Conservation (phyloP, 2,888 invertebrate genomes). For the Horisme vitalbata region DNA sequence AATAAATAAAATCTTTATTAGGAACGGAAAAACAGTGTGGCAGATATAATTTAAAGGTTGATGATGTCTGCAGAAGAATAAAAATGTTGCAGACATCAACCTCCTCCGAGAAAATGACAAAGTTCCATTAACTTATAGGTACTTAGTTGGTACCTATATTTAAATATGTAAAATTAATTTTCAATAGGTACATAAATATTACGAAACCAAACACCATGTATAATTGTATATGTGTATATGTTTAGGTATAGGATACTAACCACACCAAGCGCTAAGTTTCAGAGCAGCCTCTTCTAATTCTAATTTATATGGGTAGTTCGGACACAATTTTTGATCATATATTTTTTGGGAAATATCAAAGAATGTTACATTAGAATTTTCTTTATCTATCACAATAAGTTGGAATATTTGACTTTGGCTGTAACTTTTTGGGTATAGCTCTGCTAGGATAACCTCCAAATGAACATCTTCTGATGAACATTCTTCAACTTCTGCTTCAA, state of each 20-base stretch:
- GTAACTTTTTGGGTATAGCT: slow-evolving; percentile 67
- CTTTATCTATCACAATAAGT: slow-evolving; percentile 65
- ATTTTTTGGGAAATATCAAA: slow-evolving; percentile 66
- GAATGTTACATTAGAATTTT: slow-evolving; percentile 62
- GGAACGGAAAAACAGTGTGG: too few species aligned
- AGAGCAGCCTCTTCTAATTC: slow-evolving; percentile 58
- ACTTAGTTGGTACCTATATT: too few species aligned
- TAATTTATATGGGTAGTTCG: slow-evolving; percentile 76
- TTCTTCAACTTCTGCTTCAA: slow-evolving; percentile 31
- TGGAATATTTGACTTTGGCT: slow-evolving; percentile 57
- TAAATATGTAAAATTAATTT: too few species aligned
- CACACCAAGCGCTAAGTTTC: slow-evolving; percentile 63
- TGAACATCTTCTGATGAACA: slow-evolving; percentile 23
- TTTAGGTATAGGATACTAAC: slow-evolving; percentile 48
- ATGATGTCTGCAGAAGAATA: too few species aligned
- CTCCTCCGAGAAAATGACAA: too few species aligned
- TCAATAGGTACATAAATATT: too few species aligned
- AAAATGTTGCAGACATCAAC: too few species aligned
- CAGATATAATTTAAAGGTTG: too few species aligned
- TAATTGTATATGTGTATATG: too few species aligned
- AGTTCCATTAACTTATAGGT: too few species aligned
- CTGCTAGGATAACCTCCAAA: slow-evolving; percentile 53
- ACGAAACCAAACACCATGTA: too few species aligned
- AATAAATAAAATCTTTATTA: too few species aligned
- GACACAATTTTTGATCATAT: slow-evolving; percentile 62